Evolutionary conservation across 2,888 invertebrate genomes (phyloP).

Genomic region (Holacanthella duospinosa): DNA sequence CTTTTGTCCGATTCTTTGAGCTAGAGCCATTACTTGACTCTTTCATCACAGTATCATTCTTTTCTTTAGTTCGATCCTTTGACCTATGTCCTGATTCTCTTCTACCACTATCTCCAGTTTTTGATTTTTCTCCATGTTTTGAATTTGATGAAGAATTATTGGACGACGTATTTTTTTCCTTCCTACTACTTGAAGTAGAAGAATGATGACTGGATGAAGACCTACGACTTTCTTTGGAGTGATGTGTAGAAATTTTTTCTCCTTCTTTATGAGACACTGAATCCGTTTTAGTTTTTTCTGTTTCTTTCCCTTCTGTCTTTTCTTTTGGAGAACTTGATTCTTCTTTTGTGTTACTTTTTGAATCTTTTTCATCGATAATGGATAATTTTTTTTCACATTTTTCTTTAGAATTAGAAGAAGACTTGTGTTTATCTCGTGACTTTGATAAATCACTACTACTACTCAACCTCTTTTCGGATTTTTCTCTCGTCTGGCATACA

Average conservation of each 20-base stretch:
- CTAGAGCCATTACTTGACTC: background rate
- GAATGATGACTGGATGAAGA: background rate
- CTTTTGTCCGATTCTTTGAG: too few species aligned
- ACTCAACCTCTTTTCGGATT: background rate
- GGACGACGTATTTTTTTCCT: too few species aligned
- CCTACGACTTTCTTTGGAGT: background rate
- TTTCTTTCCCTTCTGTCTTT: slow-evolving; percentile 11
- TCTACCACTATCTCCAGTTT: background rate
- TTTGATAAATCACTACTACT: too few species aligned
- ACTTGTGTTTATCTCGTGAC: background rate
- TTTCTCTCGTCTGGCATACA: too few species aligned
- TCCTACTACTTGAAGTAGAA: background rate
- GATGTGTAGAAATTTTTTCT: background rate
- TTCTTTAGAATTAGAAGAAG: background rate
- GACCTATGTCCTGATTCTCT: background rate
- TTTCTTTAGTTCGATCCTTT: background rate
- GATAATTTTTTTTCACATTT: background rate
- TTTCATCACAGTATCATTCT: background rate
- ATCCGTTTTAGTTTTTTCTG: background rate
- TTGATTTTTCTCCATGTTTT: background rate
- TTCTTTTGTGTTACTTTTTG: slow-evolving; percentile 6
- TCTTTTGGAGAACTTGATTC: slow-evolving; percentile 13
- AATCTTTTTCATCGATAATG: background rate
- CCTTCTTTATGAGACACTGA: background rate
- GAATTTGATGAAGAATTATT: background rate